These are phyloP conservation scores for Acipenser oxyrinchus DNA, from an alignment of 2,797 vertebrate species.

Conservation along the genomic window DNA sequence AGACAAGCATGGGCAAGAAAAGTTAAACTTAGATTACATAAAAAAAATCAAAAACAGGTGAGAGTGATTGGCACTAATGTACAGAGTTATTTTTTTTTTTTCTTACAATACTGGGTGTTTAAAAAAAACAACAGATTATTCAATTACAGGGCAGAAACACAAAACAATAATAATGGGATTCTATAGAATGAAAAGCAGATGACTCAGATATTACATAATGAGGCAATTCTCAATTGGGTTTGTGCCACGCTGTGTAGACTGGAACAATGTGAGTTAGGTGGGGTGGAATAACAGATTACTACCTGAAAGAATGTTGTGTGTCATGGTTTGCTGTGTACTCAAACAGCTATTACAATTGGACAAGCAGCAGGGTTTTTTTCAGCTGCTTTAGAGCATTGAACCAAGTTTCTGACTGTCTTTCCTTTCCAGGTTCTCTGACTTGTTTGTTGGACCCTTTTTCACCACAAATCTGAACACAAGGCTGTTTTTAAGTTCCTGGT, in stretches of 20 bases:
- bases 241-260: background rate
- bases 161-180: background rate
- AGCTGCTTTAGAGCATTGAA: background rate
- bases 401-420: constrained; percentile 10
- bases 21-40: too few relatives aligned
- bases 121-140: background rate
- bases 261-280: background rate
- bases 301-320: background rate
- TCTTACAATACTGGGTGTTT: constrained; percentile 1
- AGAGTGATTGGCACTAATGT: background rate
- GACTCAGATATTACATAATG: background rate
- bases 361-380: background rate
- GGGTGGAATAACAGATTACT: constrained; percentile 7
- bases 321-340: constrained; percentile 1
- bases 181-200: background rate
- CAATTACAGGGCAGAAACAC: background rate
- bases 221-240: background rate
- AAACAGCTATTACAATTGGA: constrained; percentile 6
- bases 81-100: background rate
- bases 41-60: background rate
- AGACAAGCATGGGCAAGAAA: too few relatives aligned
- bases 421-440: constrained; percentile 6
- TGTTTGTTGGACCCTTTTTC: background rate
- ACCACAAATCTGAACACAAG: too few relatives aligned
- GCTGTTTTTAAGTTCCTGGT: too few relatives aligned